Percentiles rank a stretch among this genome's conserved stretches.
Conservation (phyloP, 2,113 vertebrate species). For the Malaclemys terrapin region DNA sequence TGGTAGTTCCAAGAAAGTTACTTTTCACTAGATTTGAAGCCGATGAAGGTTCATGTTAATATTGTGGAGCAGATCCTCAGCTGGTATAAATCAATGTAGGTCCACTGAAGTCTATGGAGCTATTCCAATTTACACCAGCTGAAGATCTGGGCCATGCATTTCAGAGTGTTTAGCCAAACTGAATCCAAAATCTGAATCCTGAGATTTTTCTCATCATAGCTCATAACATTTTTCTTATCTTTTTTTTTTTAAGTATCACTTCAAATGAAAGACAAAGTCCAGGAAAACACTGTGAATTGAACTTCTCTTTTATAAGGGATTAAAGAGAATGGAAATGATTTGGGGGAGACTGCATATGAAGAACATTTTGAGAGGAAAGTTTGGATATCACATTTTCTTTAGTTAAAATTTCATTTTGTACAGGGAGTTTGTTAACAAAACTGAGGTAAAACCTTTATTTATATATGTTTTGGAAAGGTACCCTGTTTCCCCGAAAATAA, state of each 20-base stretch:
- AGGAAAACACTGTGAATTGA: background rate
- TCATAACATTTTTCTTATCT: conserved; percentile 53
- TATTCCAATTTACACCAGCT: conserved; percentile 42
- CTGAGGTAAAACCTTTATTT: background rate
- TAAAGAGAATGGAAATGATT: conserved; percentile 28
- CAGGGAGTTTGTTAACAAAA: background rate
- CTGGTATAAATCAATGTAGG: conserved; percentile 15
- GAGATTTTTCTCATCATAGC: conserved; percentile 55
- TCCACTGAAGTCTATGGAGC: conserved; percentile 47
- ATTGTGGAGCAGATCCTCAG: conserved; percentile 42
- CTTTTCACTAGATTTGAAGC: background rate
- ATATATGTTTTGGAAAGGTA: background rate
- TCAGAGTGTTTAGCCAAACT: background rate
- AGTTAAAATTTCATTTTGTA: conserved; percentile 21
- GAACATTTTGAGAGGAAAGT: conserved; percentile 20
- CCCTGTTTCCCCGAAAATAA: too few relatives aligned
- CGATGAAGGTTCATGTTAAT: background rate
- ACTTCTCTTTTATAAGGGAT: conserved; percentile 16
- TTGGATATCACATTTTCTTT: conserved; percentile 33
- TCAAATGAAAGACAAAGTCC: background rate
- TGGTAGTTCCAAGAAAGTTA: conserved; percentile 15
- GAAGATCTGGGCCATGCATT: background rate
- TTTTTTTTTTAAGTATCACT: conserved; percentile 26
- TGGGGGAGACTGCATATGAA: conserved; percentile 7
- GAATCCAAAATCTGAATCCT: conserved; percentile 20